These are phyloP conservation scores for Oligia strigilis DNA, from an alignment of 2,888 invertebrate genomes.

Conservation along the genomic window DNA sequence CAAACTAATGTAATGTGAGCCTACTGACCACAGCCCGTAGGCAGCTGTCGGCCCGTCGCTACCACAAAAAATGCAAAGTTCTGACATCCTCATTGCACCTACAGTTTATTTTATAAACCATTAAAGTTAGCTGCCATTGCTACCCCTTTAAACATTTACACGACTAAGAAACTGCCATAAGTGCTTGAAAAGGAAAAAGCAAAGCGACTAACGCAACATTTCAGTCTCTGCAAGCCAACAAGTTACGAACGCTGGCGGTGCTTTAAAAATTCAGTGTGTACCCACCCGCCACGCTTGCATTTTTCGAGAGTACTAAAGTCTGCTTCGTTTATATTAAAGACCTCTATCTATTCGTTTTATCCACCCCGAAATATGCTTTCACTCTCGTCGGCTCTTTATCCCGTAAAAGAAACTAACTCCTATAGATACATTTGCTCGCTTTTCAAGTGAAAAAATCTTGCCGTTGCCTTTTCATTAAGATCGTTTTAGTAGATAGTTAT, in stretches of 20 bases:
- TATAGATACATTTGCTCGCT: conserved; percentile 53
- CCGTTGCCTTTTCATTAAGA: conserved; percentile 11
- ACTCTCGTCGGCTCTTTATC: conserved; percentile 85
- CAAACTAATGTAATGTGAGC: not conserved
- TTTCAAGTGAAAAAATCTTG: conserved; percentile 38
- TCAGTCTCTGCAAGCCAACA: conserved; percentile 66
- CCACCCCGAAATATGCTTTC: conserved; percentile 88
- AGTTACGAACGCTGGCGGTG: conserved; percentile 74
- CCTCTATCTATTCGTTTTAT: conserved; percentile 91
- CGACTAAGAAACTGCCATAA: conserved; percentile 47
- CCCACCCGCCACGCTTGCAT: conserved; percentile 85
- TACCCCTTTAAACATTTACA: conserved; percentile 34
- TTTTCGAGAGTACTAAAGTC: conserved; percentile 90
- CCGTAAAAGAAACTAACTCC: conserved; percentile 69
- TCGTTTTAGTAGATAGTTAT: not conserved
- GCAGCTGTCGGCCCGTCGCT: not conserved
- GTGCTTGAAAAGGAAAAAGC: conserved; percentile 51
- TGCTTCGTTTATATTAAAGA: conserved; percentile 90
- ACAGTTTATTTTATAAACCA: conserved; percentile 13
- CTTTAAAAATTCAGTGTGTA: conserved; percentile 88
- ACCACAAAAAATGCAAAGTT: not conserved
- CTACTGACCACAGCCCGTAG: not conserved
- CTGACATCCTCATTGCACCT: not conserved
- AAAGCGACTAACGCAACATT: conserved; percentile 65
- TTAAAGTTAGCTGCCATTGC: conserved; percentile 1